Evolutionary conservation across 2,888 invertebrate genomes (phyloP).

Genomic region (Coleophora flavipennella): DNA sequence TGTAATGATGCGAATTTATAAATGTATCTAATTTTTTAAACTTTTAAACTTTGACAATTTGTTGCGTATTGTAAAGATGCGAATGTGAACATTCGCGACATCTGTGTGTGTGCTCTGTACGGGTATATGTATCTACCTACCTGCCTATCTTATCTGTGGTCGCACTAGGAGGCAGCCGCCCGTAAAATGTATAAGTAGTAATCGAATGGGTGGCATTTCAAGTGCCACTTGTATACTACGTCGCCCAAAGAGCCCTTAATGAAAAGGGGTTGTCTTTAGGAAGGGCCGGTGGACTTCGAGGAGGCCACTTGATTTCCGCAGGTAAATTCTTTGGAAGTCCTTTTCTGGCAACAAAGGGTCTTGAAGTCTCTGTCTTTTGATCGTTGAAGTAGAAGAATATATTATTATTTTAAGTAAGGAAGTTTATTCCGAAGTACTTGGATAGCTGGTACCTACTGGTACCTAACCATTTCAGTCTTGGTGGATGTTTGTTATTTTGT

Average conservation of each 20-base stretch:
- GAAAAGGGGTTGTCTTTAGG: conserved; percentile 38
- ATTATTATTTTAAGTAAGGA: neutral
- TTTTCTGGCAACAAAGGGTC: neutral
- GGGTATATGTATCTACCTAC: no score
- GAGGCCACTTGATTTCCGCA: conserved; percentile 22
- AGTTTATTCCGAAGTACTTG: no score
- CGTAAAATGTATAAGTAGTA: neutral
- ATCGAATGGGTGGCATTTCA: conserved; percentile 7
- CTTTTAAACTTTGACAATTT: no score
- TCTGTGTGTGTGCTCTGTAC: no score
- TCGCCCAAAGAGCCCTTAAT: conserved; percentile 29
- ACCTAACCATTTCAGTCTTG: no score
- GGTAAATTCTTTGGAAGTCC: conserved; percentile 15
- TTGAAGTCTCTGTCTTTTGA: neutral
- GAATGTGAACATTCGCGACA: no score
- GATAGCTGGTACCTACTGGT: no score
- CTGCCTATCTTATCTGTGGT: no score
- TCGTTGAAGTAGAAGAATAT: neutral
- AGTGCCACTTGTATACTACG: conserved; percentile 23
- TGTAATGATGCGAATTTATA: no score
- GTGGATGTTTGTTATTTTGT: no score
- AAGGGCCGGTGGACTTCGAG: conserved; percentile 2
- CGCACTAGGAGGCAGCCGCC: neutral
- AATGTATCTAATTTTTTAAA: no score
- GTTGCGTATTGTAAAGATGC: no score